A percentile compares a stretch with the other conserved stretches of the same genome.
Conservation (phyloP, 2,797 vertebrate species). For the Sorex maritimensis region DNA sequence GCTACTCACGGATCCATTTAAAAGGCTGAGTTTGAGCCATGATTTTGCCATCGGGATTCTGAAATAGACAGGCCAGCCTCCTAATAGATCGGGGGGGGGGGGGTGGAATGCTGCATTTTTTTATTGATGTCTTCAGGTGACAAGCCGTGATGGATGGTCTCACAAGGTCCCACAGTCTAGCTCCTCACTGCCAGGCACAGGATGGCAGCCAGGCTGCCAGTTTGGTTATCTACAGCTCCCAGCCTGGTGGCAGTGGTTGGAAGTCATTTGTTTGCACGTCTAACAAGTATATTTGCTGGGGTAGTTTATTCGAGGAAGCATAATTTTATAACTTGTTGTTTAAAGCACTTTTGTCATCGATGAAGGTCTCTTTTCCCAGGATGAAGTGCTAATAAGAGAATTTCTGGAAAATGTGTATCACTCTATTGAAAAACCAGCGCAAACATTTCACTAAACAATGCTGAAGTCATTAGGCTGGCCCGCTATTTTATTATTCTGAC, state of each 20-base stretch:
- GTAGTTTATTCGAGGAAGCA: constrained; percentile 70
- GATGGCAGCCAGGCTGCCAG: background rate
- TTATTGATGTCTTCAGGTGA: constrained; percentile 83
- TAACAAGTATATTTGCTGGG: constrained; percentile 62
- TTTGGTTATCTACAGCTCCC: constrained; percentile 69
- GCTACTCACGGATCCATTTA: constrained; percentile 79
- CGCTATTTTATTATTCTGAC: constrained; percentile 53
- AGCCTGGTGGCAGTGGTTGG: constrained; percentile 55
- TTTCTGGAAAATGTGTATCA: constrained; percentile 48
- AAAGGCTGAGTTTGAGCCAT: constrained; percentile 80
- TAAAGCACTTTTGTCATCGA: constrained; percentile 68
- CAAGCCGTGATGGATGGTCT: constrained; percentile 77
- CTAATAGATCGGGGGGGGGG: constrained; percentile 64
- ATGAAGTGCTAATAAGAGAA: background rate
- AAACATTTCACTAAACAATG: constrained; percentile 65
- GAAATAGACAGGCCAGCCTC: constrained; percentile 70
- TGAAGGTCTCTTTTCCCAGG: background rate
- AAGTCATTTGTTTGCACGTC: constrained; percentile 73
- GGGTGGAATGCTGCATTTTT: constrained; percentile 79
- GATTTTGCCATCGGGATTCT: constrained; percentile 78
- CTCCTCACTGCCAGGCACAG: background rate
- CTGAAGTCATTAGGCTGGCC: constrained; percentile 70
- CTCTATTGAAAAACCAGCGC: constrained; percentile 73
- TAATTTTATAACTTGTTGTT: constrained; percentile 59
- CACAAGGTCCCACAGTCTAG: constrained; percentile 65